Base-by-base conservation (phyloP, 2,888 invertebrate species). In the Eupithecia centaureata region DNA sequence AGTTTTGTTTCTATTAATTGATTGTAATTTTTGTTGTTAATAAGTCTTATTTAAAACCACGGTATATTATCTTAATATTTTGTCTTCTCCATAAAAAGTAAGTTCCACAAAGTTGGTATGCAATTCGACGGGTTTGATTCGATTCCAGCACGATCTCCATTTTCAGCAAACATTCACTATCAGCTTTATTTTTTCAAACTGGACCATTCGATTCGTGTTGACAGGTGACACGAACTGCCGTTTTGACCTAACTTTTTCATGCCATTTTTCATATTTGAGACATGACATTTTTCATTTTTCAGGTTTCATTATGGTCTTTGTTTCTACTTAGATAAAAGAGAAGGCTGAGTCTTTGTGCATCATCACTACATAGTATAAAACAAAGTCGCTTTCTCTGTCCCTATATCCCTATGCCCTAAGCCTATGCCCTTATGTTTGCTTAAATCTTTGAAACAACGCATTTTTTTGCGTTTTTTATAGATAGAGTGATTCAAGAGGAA, bases 111-210 rank as follows among this genome's bases (percentile, higher is more conserved):
- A 52, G 1, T 13, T 15, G 15, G 25, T 63, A 66, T 64, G 64
- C 67, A 52, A 54, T 67, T 68, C 64, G 61, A 52, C 27, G 15
- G 15, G 13, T 52, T 15, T 27, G 52, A 67, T 64, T 62, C 22
- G 47, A 56, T 66, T 70, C 66, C 38, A 54, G 58, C 61, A 56
- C 66, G 54, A 61, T 66, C 54, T 47, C 61, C 58, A 66, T 61
- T 68, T 63, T 63, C 27, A 60, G 63, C 62, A 67, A 61, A 35
- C 54, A 28, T 65, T 65, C 52, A 25, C 47, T 61, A 57, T 22
- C 63, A 56, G 33, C 51, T 71, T 67, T 62, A 61, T 70, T 67
- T 71, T 57, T 27, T 60, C 51, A 33, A 63, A 52, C 54, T 59
- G 27, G 61, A 28, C 62, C 13, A 33, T 54, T 51, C 52, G 52